phyloP scores from a whole-genome alignment of 1,140 invertebrate species.

The Parapsyche elsis region DNA sequence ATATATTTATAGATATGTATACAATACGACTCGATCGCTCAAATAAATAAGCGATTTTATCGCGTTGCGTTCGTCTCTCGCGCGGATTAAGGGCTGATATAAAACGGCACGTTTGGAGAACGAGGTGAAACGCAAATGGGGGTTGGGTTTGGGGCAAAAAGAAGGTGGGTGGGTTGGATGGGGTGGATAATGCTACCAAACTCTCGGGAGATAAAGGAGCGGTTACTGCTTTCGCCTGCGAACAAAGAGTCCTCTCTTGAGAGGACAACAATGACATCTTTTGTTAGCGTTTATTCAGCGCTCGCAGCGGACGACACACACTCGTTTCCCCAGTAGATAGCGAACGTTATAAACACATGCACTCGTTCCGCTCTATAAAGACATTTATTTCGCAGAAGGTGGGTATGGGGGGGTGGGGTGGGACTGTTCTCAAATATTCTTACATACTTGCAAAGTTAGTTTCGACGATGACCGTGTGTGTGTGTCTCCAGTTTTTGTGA shows the following conservation, averaged over 20 bases:
- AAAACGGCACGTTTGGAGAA: slow-evolving; percentile 20
- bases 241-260: slow-evolving; percentile 47
- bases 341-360: slow-evolving; percentile 33
- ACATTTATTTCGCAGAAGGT: background rate
- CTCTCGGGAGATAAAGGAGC: slow-evolving; percentile 42
- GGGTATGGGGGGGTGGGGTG: too few relatives aligned
- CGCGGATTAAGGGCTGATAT: slow-evolving; percentile 39
- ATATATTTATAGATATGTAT: background rate
- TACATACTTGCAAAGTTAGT: background rate
- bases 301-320: slow-evolving; percentile 26
- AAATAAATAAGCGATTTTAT: slow-evolving; percentile 25
- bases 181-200: slow-evolving; percentile 41
- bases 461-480: too few relatives aligned
- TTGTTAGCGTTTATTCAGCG: slow-evolving; percentile 46
- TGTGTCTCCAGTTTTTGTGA: too few relatives aligned
- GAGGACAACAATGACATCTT: slow-evolving; percentile 48
- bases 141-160: background rate
- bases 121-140: background rate
- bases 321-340: slow-evolving; percentile 37
- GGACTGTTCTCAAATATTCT: background rate
- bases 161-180: background rate
- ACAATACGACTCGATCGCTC: too few relatives aligned
- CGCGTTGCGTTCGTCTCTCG: slow-evolving; percentile 19
- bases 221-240: slow-evolving; percentile 39
- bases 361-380: slow-evolving; percentile 7